Base-by-base conservation (phyloP, 1,140 invertebrate species). In the Antheraea mylitta region DNA sequence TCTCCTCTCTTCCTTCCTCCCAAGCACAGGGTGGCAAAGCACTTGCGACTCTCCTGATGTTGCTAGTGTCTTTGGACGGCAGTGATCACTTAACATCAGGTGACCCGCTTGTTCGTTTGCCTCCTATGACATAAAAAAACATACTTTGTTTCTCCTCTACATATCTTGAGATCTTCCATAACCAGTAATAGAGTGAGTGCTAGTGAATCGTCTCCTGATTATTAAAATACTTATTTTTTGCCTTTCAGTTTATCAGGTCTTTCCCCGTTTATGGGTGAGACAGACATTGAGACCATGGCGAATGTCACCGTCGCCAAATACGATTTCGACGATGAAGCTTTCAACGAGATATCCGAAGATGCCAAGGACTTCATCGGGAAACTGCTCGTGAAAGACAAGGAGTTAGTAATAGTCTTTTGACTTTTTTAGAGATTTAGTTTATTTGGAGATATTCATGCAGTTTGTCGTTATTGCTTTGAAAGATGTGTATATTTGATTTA, bases 181-280 rank as follows among this genome's bases (percentile, higher is more conserved):
- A 30, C 4, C 4, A 42, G 38, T 11, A 8, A 42, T 0, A 2
- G 38, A 42, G 2, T 11, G 38, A 7, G 7, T 42, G 11, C 38
- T 0, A 42, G 38, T 1, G 38, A 8, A 42, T 11, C 38, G 22
- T 53, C 0, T 53, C 16, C 16, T 53, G 4, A 53, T 53, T 53
- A 13, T 67, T 61, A n/a, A n/a, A 53, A 45, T 45, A 62, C 9
- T 53, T 45, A 42, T 63, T n/a, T 42, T 61, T 70, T 61, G 69
- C 37, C 64, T 89, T 88, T 16, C 80, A 99, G 98, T 79, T 93
- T 99, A 77, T 99, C 98, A 16, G 99, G 99, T 38, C 93, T 99
- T 53, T 99, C 98, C 30, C 99, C 99, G 18, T 99, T 99, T 92
- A 98, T 99, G 97, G 99, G 98, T 9, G 98, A 99, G 82, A 98